Conservation (phyloP, 2,113 vertebrate species). For the Scomber japonicus region DNA sequence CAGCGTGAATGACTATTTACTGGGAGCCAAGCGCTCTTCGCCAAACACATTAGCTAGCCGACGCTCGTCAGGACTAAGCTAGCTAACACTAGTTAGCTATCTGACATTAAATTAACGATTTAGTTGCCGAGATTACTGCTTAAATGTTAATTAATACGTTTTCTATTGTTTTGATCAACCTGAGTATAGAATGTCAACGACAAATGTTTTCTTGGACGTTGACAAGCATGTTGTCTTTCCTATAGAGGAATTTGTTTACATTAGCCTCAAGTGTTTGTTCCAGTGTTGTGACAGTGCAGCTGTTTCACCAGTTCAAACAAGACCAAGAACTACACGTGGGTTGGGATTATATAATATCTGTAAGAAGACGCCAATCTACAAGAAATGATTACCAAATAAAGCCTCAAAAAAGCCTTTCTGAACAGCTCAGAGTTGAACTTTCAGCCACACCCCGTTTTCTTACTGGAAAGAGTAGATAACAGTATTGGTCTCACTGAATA, state of each 20-base stretch:
- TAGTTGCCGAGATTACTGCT: not conserved
- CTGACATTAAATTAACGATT: not conserved
- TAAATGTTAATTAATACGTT: not conserved
- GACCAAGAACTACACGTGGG: not conserved
- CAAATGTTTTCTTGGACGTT: not conserved
- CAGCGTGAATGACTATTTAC: not conserved
- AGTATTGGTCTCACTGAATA: constrained; percentile 28
- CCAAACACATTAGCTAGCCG: constrained; percentile 1
- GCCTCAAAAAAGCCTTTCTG: not conserved
- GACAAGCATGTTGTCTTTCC: not conserved
- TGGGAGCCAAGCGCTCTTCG: not conserved
- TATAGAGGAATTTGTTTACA: constrained; percentile 52
- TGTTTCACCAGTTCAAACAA: not conserved
- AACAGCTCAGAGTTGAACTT: constrained; percentile 13
- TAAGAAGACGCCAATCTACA: not conserved
- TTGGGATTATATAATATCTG: not conserved
- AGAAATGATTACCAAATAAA: not conserved
- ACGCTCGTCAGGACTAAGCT: not conserved
- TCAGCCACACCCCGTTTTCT: constrained; percentile 65
- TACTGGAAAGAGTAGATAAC: constrained; percentile 67
- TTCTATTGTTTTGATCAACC: not conserved
- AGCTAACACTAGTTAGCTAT: constrained; percentile 20
- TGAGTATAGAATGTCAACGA: no score
- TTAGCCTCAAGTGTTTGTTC: constrained; percentile 23
- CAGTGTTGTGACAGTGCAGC: not conserved